A percentile compares a stretch with the other conserved stretches of the same genome.
Evolutionary conservation across 2,797 vertebrate genomes (phyloP).

Genomic region (Spinus pinus): DNA sequence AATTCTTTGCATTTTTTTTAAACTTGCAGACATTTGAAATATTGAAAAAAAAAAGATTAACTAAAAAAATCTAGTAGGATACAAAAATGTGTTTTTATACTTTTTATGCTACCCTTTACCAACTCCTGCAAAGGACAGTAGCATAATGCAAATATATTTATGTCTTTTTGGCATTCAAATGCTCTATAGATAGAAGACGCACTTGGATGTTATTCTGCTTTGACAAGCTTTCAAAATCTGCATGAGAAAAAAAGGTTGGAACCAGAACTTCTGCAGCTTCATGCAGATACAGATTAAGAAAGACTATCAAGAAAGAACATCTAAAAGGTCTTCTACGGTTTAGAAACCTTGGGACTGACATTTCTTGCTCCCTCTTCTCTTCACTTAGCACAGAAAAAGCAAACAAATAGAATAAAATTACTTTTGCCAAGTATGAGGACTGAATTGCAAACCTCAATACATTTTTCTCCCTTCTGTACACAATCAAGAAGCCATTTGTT

Average conservation of each 20-base stretch:
- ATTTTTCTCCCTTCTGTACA: neutral
- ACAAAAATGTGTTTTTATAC: neutral
- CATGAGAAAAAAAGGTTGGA: neutral
- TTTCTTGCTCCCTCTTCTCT: neutral
- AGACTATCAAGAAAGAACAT: neutral
- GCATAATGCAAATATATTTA: neutral
- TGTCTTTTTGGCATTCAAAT: neutral
- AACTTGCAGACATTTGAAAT: neutral
- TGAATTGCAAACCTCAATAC: neutral
- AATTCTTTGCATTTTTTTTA: neutral
- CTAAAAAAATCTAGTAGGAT: neutral
- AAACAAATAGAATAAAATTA: constrained; percentile 1
- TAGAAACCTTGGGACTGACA: neutral
- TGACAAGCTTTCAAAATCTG: neutral
- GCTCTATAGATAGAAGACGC: neutral
- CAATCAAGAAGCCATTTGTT: constrained; percentile 28
- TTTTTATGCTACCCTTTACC: neutral
- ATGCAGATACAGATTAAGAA: neutral
- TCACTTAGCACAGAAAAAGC: neutral
- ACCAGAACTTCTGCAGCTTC: neutral
- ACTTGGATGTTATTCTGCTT: neutral
- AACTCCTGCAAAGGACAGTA: neutral
- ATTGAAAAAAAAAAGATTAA: neutral
- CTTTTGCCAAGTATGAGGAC: neutral
- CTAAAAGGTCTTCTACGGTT: neutral